Conservation (phyloP, 2,797 vertebrate genomes). For the Spizella passerina region DNA sequence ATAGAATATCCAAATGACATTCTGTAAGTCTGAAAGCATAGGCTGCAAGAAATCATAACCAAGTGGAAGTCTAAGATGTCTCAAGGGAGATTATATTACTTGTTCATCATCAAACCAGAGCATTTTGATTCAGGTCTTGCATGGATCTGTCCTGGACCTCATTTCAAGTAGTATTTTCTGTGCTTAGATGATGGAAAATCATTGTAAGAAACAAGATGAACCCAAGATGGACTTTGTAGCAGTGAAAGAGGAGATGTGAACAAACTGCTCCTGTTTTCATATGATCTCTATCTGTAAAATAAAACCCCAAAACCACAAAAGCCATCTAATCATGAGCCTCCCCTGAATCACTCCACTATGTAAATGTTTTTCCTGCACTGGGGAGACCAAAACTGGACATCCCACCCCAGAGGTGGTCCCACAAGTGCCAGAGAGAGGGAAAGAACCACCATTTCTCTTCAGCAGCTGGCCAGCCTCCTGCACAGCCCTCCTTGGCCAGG, state of each 20-base stretch:
- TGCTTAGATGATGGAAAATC: not conserved
- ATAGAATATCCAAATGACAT: not conserved
- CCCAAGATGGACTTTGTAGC: not conserved
- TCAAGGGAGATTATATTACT: not conserved
- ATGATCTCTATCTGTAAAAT: not conserved
- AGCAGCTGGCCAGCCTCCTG: not conserved
- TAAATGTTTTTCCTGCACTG: not conserved
- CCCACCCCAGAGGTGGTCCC: rapidly evolving
- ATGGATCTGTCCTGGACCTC: not conserved
- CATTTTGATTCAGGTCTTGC: not conserved
- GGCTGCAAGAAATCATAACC: not conserved
- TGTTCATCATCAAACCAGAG: not conserved
- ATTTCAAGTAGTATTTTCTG: not conserved
- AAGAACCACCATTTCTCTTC: not conserved
- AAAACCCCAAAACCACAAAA: not conserved
- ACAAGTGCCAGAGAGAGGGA: not conserved
- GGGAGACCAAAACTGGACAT: not conserved
- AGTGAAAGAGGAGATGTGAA: not conserved
- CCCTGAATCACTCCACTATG: not conserved
- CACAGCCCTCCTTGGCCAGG: not conserved
- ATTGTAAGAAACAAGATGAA: not conserved
- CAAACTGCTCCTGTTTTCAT: not conserved
- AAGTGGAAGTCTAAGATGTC: not conserved
- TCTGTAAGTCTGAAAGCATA: not conserved
- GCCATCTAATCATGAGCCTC: not conserved